These are phyloP conservation scores for Syrrhaptes paradoxus DNA, from an alignment of 2,113 vertebrate species.

Conservation along the genomic window DNA sequence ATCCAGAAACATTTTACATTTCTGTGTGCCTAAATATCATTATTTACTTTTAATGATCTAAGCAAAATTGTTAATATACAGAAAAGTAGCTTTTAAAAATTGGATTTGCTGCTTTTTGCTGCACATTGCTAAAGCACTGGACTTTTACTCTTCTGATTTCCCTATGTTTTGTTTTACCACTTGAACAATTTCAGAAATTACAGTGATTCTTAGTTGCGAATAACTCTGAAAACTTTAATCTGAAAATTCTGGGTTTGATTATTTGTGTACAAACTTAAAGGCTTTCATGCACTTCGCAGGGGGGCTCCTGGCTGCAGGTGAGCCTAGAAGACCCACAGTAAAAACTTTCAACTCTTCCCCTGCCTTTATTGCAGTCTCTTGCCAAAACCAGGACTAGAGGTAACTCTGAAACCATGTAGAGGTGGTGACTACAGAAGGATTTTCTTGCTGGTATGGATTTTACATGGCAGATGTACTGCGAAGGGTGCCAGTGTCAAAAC, in stretches of 20 bases:
- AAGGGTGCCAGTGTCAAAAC: neutral
- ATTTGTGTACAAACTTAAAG: neutral
- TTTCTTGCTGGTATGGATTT: neutral
- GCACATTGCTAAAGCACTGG: neutral
- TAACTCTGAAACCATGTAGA: neutral
- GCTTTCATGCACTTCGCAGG: neutral
- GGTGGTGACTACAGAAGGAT: neutral
- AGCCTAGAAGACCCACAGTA: neutral
- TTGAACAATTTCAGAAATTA: neutral
- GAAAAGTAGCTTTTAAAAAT: neutral
- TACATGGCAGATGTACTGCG: fast-evolving
- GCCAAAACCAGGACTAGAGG: neutral
- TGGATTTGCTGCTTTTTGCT: neutral
- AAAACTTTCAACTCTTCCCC: neutral
- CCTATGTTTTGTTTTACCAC: neutral
- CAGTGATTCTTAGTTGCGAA: neutral
- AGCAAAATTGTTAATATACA: neutral
- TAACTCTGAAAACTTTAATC: neutral
- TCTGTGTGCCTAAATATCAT: neutral
- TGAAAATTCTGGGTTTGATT: neutral
- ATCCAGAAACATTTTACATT: neutral
- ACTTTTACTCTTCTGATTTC: neutral
- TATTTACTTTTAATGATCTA: neutral
- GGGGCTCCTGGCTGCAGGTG: neutral
- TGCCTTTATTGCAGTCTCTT: neutral